phyloP scores from a whole-genome alignment of 2,113 vertebrate genomes.

The Tragelaphus scriptus region DNA sequence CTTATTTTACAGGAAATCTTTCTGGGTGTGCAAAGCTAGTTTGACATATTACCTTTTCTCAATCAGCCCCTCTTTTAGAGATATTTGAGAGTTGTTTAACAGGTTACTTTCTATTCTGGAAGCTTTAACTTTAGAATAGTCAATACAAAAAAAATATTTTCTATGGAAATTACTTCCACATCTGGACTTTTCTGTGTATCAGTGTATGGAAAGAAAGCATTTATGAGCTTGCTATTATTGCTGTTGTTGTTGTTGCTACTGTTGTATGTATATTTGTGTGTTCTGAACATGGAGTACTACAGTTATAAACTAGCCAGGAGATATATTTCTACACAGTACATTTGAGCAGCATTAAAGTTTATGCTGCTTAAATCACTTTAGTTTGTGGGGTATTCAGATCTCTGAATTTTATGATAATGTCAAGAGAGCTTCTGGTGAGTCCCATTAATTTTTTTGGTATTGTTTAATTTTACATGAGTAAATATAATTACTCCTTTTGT shows the following conservation, averaged over 20 bases:
- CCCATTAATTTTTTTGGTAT: slow-evolving; percentile 75
- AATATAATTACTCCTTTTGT: slow-evolving; percentile 88
- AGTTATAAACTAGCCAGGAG: slow-evolving; percentile 64
- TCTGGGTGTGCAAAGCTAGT: neutral
- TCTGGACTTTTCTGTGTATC: neutral
- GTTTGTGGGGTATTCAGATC: slow-evolving; percentile 72
- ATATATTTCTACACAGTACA: slow-evolving; percentile 43
- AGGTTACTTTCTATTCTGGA: neutral
- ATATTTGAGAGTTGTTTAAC: neutral
- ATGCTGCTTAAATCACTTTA: slow-evolving; percentile 73
- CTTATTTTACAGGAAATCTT: neutral
- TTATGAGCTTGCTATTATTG: neutral
- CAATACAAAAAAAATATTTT: neutral
- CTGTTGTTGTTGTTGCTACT: neutral
- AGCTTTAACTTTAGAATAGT: neutral
- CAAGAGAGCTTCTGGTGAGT: slow-evolving; percentile 79
- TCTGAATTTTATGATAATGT: slow-evolving; percentile 80
- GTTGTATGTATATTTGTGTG: neutral
- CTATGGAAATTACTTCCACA: neutral
- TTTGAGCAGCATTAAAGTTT: slow-evolving; percentile 68
- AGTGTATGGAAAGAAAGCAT: neutral
- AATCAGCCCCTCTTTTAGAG: neutral
- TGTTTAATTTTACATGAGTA: slow-evolving; percentile 87
- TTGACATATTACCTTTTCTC: neutral
- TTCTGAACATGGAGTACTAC: slow-evolving; percentile 5